These are phyloP conservation scores for Trichonephila clavipes DNA, from an alignment of 1,140 invertebrate genomes.

Conservation along the genomic window DNA sequence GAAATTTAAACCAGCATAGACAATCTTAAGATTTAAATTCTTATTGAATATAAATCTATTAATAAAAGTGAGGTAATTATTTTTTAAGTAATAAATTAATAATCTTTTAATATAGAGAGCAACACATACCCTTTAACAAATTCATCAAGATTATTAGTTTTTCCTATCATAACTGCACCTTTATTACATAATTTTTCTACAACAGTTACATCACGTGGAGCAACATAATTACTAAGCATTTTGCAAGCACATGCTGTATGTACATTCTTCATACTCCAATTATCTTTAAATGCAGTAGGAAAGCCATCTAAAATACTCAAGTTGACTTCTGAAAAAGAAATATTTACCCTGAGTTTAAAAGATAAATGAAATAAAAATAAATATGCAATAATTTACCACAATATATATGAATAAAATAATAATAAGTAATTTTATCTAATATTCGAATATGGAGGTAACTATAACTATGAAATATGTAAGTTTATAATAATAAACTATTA, in stretches of 20 bases:
- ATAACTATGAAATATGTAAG: no score
- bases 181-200: constrained; percentile 87
- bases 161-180: constrained; percentile 91
- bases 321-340: background rate
- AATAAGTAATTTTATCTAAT: no score
- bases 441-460: no score
- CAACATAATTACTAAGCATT: constrained; percentile 94
- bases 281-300: constrained; percentile 95
- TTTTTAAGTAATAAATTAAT: no score
- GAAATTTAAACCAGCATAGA: no score
- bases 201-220: constrained; percentile 95
- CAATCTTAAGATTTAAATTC: no score
- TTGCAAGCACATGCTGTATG: constrained; percentile 94
- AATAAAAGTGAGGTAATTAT: no score
- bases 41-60: no score
- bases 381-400: no score
- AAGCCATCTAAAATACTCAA: constrained; percentile 87
- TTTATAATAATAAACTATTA: no score
- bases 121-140: constrained; percentile 95
- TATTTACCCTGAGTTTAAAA: background rate
- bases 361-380: no score
- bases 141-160: constrained; percentile 97
- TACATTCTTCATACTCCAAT: constrained; percentile 91
- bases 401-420: no score
- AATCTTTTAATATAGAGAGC: background rate